Percentiles rank a stretch among this genome's conserved stretches.
Evolutionary conservation across 2,797 vertebrate species (phyloP).

Genomic region (Crossoptilon crossoptilon): DNA sequence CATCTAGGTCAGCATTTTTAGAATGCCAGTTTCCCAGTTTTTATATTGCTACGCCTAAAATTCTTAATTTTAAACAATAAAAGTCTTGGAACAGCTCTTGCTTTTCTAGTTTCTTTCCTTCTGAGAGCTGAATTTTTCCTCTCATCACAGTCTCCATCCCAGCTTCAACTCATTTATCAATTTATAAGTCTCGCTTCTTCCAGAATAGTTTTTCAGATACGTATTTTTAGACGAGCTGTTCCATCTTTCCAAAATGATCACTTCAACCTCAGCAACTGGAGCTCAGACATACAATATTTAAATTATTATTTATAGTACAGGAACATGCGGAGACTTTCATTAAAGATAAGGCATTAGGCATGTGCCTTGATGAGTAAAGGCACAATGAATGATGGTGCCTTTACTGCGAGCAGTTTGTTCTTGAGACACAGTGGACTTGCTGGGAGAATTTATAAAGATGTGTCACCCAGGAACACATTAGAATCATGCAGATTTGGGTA

Average conservation of each 20-base stretch:
- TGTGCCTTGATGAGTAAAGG: constrained; percentile 49
- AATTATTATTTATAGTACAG: constrained; percentile 76
- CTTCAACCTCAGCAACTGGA: constrained; percentile 72
- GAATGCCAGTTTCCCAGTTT: constrained; percentile 32
- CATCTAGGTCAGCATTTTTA: constrained; percentile 70
- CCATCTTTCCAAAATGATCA: constrained; percentile 68
- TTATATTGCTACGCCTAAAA: constrained; percentile 22
- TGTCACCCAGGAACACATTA: not conserved
- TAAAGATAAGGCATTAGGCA: constrained; percentile 63
- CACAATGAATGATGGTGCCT: constrained; percentile 19
- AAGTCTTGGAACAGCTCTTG: constrained; percentile 44
- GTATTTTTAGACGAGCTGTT: constrained; percentile 68
- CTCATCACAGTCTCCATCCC: constrained; percentile 45
- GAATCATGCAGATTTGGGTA: not conserved
- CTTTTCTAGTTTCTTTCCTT: constrained; percentile 53
- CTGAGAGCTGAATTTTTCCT: constrained; percentile 50
- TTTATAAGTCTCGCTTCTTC: constrained; percentile 41
- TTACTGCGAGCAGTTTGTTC: not conserved
- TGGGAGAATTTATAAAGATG: not conserved
- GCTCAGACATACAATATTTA: constrained; percentile 75
- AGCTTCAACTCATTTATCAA: constrained; percentile 61
- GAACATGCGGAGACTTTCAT: constrained; percentile 63
- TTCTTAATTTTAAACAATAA: constrained; percentile 64
- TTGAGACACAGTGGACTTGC: not conserved
- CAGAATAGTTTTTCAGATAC: constrained; percentile 59